Base-by-base conservation (phyloP, 2,888 invertebrate species). In the Sabellastarte sp. region DNA sequence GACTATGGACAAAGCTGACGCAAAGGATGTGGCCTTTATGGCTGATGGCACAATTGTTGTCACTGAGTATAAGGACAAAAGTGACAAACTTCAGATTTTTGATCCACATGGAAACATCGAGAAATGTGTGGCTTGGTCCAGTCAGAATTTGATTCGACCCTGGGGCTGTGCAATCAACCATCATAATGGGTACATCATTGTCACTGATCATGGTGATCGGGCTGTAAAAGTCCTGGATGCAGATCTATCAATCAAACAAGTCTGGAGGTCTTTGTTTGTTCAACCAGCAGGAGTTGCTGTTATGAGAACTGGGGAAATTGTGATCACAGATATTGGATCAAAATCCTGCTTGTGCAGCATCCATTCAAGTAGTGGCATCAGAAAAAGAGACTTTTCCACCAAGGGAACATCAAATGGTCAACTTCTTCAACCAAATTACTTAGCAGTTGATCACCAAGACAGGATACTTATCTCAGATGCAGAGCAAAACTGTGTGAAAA, bases 401-500 rank as follows among this genome's bases (percentile, higher is more conserved):
- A 50, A 26, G 15, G 68, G 68, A 5, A 32, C 30, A 24, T 62
- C 58, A 4, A 61, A 60, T 29, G 64, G 64, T 20, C 56, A 68
- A 41, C 57, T 68, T 1, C 28, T 58, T 2, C 5, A 10, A 3
- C 56, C 66, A 10, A 59, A 59, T 50, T 70, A 66, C 61, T 56
- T 68, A 28, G 58, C 63, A 4, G 68, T 66, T 20, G 68, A 70
- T 31, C 57, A 60, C 59, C 50, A 57, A 3, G 66, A 68, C 55
- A 59, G 65, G 2, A 61, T 65, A 32, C 32, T 69, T 24, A 58
- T 67, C 1, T 67, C 69, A 1, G 69, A 69, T 50, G 26, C 28
- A 32, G 65, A 63, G 32, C 50, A 41, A 15, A 50, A 65, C 50
- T 56, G 58, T 41, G 61, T 69, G 1, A 67, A 67, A 32, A 57